Percentiles rank a stretch among this genome's conserved stretches.
Conservation (phyloP, 2,888 invertebrate species). For the Agonopterix heracliana region DNA sequence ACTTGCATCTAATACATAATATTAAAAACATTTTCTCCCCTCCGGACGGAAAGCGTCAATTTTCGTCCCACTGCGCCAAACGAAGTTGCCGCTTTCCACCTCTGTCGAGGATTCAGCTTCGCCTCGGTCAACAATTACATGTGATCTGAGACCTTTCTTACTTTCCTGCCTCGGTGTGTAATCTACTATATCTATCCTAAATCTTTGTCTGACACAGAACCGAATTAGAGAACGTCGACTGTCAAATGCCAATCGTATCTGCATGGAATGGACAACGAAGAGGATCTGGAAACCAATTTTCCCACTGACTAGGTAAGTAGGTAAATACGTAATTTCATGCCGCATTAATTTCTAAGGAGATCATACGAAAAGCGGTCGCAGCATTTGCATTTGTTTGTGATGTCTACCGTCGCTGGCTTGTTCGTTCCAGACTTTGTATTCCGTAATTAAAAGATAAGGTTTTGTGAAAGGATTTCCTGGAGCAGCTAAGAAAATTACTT, state of each 20-base stretch:
- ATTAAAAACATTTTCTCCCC: too few species aligned
- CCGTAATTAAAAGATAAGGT: not conserved
- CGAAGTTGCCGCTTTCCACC: too few species aligned
- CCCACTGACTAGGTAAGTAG: slow-evolving; percentile 67
- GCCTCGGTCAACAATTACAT: too few species aligned
- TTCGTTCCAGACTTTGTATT: not conserved
- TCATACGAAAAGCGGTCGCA: slow-evolving; percentile 9
- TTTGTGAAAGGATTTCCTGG: not conserved
- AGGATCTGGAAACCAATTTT: slow-evolving; percentile 64
- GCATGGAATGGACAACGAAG: slow-evolving; percentile 51
- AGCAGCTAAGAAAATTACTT: not conserved
- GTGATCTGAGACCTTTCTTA: too few species aligned
- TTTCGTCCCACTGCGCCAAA: too few species aligned
- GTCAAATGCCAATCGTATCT: slow-evolving; percentile 55
- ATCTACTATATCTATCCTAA: too few species aligned
- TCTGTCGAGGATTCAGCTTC: too few species aligned
- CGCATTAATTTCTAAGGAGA: slow-evolving; percentile 48
- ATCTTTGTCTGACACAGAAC: not conserved
- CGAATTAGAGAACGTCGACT: slow-evolving; percentile 16
- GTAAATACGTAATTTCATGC: slow-evolving; percentile 71
- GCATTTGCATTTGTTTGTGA: slow-evolving; percentile 16
- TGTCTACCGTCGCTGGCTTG: slow-evolving; percentile 1
- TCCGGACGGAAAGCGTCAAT: too few species aligned
- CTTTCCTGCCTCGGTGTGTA: too few species aligned
- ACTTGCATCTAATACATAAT: too few species aligned